phyloP scores from a whole-genome alignment of 2,888 invertebrate genomes.

The Zygogramma bicolorata region DNA sequence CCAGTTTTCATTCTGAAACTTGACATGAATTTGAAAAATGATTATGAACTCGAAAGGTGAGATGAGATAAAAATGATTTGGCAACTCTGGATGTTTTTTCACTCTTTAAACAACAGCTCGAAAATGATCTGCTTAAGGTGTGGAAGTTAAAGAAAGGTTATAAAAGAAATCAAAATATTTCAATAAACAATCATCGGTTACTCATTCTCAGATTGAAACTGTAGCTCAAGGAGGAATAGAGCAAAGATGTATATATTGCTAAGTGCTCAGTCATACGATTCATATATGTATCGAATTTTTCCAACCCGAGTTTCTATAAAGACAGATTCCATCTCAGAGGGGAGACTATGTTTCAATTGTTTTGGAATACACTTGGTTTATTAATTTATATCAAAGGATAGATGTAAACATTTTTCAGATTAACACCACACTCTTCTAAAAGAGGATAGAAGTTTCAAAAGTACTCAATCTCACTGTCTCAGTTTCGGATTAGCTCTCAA shows the following conservation, averaged over 20 bases:
- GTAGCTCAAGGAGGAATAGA: not conserved
- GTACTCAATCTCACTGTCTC: no score
- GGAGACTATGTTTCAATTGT: not conserved
- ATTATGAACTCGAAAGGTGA: constrained; percentile 66
- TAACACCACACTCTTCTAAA: not conserved
- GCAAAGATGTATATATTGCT: not conserved
- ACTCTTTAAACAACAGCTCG: constrained; percentile 10
- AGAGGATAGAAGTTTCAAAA: not conserved
- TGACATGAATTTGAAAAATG: constrained; percentile 4
- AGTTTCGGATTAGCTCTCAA: no score
- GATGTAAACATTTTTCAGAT: constrained; percentile 3
- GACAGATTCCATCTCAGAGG: not conserved
- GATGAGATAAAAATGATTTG: not conserved
- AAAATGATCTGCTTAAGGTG: not conserved
- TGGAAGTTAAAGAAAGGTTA: not conserved
- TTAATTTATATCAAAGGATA: constrained; percentile 10
- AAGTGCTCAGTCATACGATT: constrained; percentile 5
- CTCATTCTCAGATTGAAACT: not conserved
- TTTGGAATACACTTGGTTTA: not conserved
- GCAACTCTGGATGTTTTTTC: constrained; percentile 12
- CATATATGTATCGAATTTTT: constrained; percentile 7
- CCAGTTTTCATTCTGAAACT: no score
- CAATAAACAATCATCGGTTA: not conserved
- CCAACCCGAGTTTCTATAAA: not conserved
- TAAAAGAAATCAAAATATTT: constrained; percentile 1